Evolutionary conservation across 2,113 vertebrate species (phyloP), one percentile per base, ranked within the genome.

Genomic region (Pipra filicauda): DNA sequence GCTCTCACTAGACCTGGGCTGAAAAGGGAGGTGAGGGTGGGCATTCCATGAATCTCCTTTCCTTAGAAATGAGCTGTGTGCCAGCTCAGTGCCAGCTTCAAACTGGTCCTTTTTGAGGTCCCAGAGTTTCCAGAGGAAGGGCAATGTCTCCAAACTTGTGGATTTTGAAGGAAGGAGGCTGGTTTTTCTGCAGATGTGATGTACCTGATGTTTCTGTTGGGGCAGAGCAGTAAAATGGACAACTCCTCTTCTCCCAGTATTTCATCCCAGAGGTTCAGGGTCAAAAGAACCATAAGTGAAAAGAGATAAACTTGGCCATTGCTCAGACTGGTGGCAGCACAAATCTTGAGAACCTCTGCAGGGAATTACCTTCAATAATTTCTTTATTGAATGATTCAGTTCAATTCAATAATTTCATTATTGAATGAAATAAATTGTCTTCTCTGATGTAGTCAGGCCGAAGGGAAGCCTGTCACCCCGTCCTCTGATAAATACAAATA

Each of bases 51-150:
- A 37, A 33, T 71, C 52, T 58, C 4, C 16, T 66, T 91, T 67
- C 57, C 76, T 49, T 49, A 26, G 37, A 66, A 66, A 11, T 41
- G 39, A 41, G 39, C 39, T 41, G 39, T 41, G 39, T 41, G 12
- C 39, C 1, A 2, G 41, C 46, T 88, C 0, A 0, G 13, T 62
- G 9, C n/a, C 65, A 21, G 27, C 31, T 67, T 89, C 65, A 33
- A 76, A 37, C n/a, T 33, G 28, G 3, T n/a, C 33, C 0, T 5
- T 51, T 72, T 37, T 59, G 30, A 58, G 27, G 15, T 48, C 22
- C 0, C 2, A 62, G n/a, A n/a, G 17, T 66, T 79, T 71, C 66
- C 33, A 72, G 71, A 71, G 57, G 24, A 74, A 74, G 37, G 27
- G 8, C n/a, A 85, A 8, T 5, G 2, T 59, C 58, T 85, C 39